Evolutionary conservation across 1,140 invertebrate species (phyloP), one percentile per base, ranked within the genome.

Genomic region (Centruroides vittatus): DNA sequence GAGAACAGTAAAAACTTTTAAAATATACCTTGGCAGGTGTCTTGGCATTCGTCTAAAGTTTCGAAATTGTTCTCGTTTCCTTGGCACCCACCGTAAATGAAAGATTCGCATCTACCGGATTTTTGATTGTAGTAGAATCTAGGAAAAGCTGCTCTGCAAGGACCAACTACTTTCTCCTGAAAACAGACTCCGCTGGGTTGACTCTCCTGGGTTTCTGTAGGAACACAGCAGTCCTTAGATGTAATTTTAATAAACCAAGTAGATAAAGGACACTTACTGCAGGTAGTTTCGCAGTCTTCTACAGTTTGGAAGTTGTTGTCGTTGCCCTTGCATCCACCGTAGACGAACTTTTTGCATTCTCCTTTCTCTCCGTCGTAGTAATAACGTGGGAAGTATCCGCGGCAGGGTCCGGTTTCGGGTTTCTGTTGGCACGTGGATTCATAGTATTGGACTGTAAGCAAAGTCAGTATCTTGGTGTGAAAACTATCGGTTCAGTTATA

Each of bases 31-130:
- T 5, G 1, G 11, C 41, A 41, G 7, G 41, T 41, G 5, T 8
- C 7, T 41, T 41, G 5, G 57, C 87, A 90, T 66, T 88, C 84
- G 50, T 79, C 72, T 58, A 77, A 72, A 23, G 82, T 80, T 58
- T 74, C 78, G 74, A 92, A 93, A 68, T 86, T 82, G 72, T 93
- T 93, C 34, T 80, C 83, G 66, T 86, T 91, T 56, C 90, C 90
- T 47, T 81, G 81, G 72, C 88, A 93, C 63, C 91, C 90, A 55
- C 83, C 82, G 70, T 87, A 94, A 11, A 74, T 75, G 73, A 93
- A 93, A 67, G 5, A 5, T 41, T 41, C 78, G 71, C 85, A 89
- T 41, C 7, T 2, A 6, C 41, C 41, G 3, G 5, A 6, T 6
- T 41, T 8, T 3, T 41, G 5, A 41, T 41, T 41, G 41, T 6